Percentiles rank a stretch among this genome's conserved stretches.
These are phyloP conservation scores for Lycocorax pyrrhopterus DNA, from an alignment of 2,113 vertebrate species.

Conservation along the genomic window DNA sequence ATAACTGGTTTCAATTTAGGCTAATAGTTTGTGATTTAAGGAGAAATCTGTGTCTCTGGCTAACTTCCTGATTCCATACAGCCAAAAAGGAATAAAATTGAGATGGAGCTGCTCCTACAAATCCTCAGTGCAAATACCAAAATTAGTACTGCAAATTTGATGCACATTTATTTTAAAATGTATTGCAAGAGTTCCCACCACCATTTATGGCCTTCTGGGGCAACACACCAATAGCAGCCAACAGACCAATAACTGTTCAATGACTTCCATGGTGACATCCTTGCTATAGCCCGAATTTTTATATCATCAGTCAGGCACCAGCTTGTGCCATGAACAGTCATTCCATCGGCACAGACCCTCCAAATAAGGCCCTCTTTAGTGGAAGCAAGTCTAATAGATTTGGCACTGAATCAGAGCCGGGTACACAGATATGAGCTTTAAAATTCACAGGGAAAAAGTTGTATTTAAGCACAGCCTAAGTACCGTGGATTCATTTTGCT, in stretches of 20 bases:
- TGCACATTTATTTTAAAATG: not conserved
- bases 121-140: conserved; percentile 29
- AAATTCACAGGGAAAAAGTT: not conserved
- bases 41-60: not conserved
- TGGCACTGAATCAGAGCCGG: not conserved
- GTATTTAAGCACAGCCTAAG: not conserved
- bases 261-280: not conserved
- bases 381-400: not conserved
- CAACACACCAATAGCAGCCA: not conserved
- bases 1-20: conserved; percentile 37
- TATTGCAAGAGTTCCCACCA: not conserved
- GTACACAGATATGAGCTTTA: not conserved
- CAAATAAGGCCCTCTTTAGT: conserved; percentile 8
- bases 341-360: not conserved
- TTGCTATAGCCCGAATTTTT: not conserved
- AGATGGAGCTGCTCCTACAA: not conserved
- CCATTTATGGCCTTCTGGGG: conserved; percentile 22
- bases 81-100: conserved; percentile 8
- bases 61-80: conserved; percentile 36
- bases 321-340: not conserved
- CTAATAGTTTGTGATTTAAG: conserved; percentile 19
- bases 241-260: not conserved
- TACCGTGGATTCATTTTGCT: not conserved
- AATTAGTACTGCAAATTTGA: conserved; percentile 48
- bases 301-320: not conserved